These are phyloP conservation scores for Scarus forsteni DNA, from an alignment of 2,797 vertebrate species.

Conservation along the genomic window DNA sequence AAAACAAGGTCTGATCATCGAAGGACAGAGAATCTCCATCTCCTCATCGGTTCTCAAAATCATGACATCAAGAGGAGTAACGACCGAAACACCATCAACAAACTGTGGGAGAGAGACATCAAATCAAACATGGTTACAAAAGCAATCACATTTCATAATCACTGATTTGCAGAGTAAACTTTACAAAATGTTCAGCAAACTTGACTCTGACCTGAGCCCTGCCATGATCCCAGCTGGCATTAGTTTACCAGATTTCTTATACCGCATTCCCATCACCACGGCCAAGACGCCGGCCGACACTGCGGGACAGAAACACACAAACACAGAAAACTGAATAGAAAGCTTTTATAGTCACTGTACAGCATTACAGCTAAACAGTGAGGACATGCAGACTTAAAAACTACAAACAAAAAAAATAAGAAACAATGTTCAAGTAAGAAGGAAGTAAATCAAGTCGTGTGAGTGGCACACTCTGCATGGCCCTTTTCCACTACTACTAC, in stretches of 20 bases:
- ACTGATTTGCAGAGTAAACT: neutral
- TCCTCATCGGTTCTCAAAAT: conserved; percentile 6
- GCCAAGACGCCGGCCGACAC: conserved; percentile 88
- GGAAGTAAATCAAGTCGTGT: too few relatives aligned
- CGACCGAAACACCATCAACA: conserved; percentile 92
- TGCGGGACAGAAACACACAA: conserved; percentile 50
- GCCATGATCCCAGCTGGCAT: conserved; percentile 92
- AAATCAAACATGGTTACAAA: neutral
- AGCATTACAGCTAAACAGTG: too few relatives aligned
- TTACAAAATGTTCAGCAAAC: neutral
- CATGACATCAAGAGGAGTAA: conserved; percentile 79
- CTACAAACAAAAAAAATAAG: too few relatives aligned
- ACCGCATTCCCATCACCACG: conserved; percentile 92
- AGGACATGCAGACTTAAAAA: too few relatives aligned
- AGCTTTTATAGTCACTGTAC: too few relatives aligned
- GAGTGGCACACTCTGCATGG: too few relatives aligned
- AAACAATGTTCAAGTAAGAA: too few relatives aligned
- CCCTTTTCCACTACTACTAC: too few relatives aligned
- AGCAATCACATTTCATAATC: neutral
- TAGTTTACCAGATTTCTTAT: conserved; percentile 92
- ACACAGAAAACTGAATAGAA: too few relatives aligned
- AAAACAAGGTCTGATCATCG: conserved; percentile 7
- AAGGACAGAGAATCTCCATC: neutral
- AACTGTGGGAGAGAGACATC: conserved; percentile 78
- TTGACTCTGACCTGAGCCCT: conserved; percentile 87